Evolutionary conservation across 2,113 vertebrate genomes (phyloP).

Genomic region (Osmerus mordax): DNA sequence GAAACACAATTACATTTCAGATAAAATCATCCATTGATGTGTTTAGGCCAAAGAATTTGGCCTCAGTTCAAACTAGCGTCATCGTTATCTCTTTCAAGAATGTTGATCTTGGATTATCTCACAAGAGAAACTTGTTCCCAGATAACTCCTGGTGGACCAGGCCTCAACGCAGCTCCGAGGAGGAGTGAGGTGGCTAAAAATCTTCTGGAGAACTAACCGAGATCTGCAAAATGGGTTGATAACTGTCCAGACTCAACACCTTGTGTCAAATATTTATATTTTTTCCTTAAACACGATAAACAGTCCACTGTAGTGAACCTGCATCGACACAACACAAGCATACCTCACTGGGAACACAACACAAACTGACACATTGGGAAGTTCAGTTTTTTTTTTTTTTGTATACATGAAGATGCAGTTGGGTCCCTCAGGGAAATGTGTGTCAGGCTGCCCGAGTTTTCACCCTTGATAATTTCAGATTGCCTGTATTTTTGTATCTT

Average conservation of each 20-base stretch:
- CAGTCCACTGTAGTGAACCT: conserved; percentile 27
- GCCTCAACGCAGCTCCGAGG: too few species aligned
- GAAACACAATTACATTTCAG: neutral
- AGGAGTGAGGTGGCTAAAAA: too few species aligned
- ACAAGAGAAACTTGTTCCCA: conserved; percentile 42
- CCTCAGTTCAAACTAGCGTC: neutral
- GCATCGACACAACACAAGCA: conserved; percentile 40
- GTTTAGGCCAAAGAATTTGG: neutral
- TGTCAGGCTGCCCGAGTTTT: conserved; percentile 33
- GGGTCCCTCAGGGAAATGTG: conserved; percentile 71
- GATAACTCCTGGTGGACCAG: conserved; percentile 1
- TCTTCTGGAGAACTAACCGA: too few species aligned
- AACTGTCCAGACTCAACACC: too few species aligned
- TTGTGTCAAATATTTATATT: too few species aligned
- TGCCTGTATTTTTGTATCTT: conserved; percentile 5
- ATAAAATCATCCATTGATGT: neutral
- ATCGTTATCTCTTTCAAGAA: conserved; percentile 42
- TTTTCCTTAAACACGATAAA: neutral
- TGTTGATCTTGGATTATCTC: conserved; percentile 31
- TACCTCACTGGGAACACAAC: conserved; percentile 65
- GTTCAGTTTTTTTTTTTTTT: conserved; percentile 33
- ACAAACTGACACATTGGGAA: conserved; percentile 58
- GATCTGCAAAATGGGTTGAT: too few species aligned
- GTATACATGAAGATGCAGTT: conserved; percentile 39
- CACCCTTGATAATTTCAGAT: conserved; percentile 19